Base-by-base conservation (phyloP, 2,113 vertebrate genomes). In the Catharus minimus region DNA sequence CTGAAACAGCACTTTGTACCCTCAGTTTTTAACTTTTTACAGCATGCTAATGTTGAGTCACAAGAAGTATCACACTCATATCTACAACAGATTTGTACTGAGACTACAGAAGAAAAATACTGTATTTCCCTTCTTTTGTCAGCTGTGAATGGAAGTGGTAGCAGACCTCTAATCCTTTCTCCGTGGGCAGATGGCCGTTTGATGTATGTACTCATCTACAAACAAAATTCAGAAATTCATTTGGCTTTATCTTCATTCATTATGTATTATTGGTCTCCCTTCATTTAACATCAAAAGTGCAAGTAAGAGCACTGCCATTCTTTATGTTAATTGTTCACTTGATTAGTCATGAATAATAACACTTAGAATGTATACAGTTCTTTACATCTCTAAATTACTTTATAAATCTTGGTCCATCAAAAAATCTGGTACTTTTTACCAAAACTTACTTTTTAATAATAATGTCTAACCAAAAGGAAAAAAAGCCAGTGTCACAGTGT, bases 201-300 rank as follows among this genome's bases (percentile, higher is more conserved):
- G 88, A 92, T 96, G 91, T 82, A 85, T 32, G 43, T 82, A 84
- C 86, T 79, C 93, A 90, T 92, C 90, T 78, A 92, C 74, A 89
- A 93, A 93, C 62, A 89, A 89, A 82, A 92, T 76, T 87, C 84
- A 89, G 78, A 94, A 94, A 92, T 93, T 82, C 81, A 91, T 94
- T 92, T 91, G 81, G 62, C 75, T 92, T 94, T 89, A 79, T 95
- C 91, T 79, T 49, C 64, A 89, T 84, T 93, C 92, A 94, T 92
- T 93, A 93, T 74, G 69, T 77, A 88, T 88, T 94, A 95, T 73
- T 90, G 90, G 74, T 61, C 77, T 90, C 68, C 82, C 71, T 68
- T 93, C 78, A 85, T 94, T 94, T 92, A 92, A 92, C 86, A 95
- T 94, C 90, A 95, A 82, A 95, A 92, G 77, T 80, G 52, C 50